These are phyloP conservation scores for Drosophila sproati DNA, from an alignment of 1,140 invertebrate genomes.

Conservation along the genomic window DNA sequence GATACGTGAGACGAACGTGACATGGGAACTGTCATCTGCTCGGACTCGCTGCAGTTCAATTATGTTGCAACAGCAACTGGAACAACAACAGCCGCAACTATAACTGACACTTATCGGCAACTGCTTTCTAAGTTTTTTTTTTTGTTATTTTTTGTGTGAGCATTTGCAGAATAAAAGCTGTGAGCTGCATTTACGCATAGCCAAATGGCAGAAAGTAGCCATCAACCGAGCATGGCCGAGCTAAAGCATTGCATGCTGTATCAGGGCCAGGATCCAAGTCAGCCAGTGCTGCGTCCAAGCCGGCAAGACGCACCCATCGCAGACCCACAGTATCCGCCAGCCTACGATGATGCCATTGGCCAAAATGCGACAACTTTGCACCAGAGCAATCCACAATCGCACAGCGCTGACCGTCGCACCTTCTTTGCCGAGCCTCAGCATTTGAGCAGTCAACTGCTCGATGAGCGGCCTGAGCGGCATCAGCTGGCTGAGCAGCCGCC, in stretches of 20 bases:
- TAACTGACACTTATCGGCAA: conserved; percentile 41
- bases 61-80: conserved; percentile 1
- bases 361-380: not conserved
- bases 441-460: conserved; percentile 7
- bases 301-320: not conserved
- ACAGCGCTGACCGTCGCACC: conserved; percentile 16
- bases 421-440: conserved; percentile 34
- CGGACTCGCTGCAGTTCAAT: conserved; percentile 6
- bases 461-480: not conserved
- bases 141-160: not conserved
- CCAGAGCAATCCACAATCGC: not conserved
- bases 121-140: conserved; percentile 52
- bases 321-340: conserved; percentile 26
- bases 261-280: conserved; percentile 52
- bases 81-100: not conserved
- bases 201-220: conserved; percentile 32
- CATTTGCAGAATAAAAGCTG: conserved; percentile 22
- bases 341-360: conserved; percentile 50
- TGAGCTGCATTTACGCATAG: not conserved
- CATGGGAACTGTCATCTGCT: not conserved
- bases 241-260: conserved; percentile 65
- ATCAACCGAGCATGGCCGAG: conserved; percentile 42
- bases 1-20: conserved; percentile 1
- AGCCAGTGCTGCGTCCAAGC: not conserved
- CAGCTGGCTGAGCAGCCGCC: not conserved